Base-by-base conservation (phyloP, 2,888 invertebrate species). In the Stramonita haemastoma region DNA sequence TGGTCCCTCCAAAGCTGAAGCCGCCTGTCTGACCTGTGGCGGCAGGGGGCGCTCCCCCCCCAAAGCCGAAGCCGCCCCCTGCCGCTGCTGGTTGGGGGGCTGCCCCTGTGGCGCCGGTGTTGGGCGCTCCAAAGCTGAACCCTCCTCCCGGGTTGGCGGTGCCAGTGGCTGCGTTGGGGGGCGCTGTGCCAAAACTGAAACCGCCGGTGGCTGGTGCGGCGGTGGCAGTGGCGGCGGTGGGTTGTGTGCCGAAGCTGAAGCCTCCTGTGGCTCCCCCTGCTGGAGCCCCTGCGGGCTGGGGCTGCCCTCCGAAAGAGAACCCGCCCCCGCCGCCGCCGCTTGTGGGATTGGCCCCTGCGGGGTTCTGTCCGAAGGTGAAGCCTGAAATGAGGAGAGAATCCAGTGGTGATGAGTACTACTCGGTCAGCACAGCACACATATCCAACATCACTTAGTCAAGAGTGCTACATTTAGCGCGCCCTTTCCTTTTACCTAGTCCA, bases 191-290 rank as follows among this genome's bases (percentile, higher is more conserved):
- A 86, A 90, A 89, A 46, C 86, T 90, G 66, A 89, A 90, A 13
- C 90, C 90, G n/a, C 84, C 87, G 5, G 90, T 0, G 46, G 34
- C 60, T 56, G 32, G 60, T 22, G 90, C 60, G 8, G 92, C 83
- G 60, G 92, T 70, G 32, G 93, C 79, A 29, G 94, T 73, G 77
- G 91, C 90, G 17, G 90, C 70, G 79, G 91, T 89, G 86, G 73
- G n/a, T 32, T 91, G 70, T 15, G 92, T 87, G 29, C 93, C 93
- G 87, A 94, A 89, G 70, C 90, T 90, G 46, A 94, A 94, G 0
- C 93, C 92, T 60, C 87, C 87, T 34, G 91, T 73, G 0, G 81
- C 89, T 29, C 89, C 84, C 2, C 91, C 90, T 19, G 87, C 87
- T n/a, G 84, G 60, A n/a, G 86, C 19, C 34, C 88, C 77, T 81